These are phyloP conservation scores for Drosophila dunni DNA, from an alignment of 1,140 invertebrate species.

Conservation along the genomic window DNA sequence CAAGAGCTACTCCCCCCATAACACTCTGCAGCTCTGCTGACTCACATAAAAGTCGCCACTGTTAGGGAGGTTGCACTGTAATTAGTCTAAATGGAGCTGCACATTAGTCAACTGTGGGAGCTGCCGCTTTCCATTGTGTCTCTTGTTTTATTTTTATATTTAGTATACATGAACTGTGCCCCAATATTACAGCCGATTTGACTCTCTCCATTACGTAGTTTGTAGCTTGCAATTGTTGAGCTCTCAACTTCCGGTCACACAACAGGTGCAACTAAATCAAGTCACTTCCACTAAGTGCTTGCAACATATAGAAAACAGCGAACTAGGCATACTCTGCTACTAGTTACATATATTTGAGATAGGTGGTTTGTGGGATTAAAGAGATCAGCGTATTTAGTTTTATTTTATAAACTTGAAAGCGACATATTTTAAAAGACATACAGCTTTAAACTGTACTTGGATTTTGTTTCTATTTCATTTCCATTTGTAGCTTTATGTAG, in stretches of 20 bases:
- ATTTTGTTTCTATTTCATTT: too few relatives aligned
- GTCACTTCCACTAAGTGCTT: conserved; percentile 26
- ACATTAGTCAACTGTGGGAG: conserved; percentile 49
- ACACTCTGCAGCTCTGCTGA: conserved; percentile 33
- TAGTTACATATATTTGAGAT: too few relatives aligned
- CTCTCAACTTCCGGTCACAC: conserved; percentile 51
- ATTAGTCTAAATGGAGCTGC: conserved; percentile 49
- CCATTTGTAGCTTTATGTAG: too few relatives aligned
- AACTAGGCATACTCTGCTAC: neutral
- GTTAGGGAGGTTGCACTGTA: conserved; percentile 19
- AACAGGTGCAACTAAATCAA: conserved; percentile 41
- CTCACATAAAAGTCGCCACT: conserved; percentile 29
- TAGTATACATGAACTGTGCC: conserved; percentile 1
- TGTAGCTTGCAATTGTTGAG: conserved; percentile 45
- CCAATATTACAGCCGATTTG: conserved; percentile 19
- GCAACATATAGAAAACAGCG: neutral
- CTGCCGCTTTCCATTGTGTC: conserved; percentile 30
- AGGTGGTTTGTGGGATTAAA: too few relatives aligned
- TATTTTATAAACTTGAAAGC: too few relatives aligned
- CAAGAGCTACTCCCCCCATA: conserved; percentile 11
- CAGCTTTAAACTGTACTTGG: too few relatives aligned
- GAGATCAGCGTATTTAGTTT: too few relatives aligned
- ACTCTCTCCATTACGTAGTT: conserved; percentile 38
- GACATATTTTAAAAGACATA: too few relatives aligned
- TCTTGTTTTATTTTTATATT: conserved; percentile 6